phyloP scores from a whole-genome alignment of 2,888 invertebrate genomes.

The Tryphoninae sp. region DNA sequence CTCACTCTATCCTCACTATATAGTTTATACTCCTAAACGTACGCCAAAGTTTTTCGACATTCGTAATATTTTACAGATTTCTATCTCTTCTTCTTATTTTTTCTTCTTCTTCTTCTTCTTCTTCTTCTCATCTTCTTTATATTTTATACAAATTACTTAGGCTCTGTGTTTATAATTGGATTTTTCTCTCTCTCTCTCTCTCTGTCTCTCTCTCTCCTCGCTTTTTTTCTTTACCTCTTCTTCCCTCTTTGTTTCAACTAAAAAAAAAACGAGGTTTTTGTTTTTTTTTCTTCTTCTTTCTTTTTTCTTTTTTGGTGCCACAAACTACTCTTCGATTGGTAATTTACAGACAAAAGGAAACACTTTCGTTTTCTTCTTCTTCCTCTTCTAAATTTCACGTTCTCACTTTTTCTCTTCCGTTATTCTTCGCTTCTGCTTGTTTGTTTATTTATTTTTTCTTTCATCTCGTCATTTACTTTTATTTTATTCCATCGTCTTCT shows the following conservation, averaged over 20 bases:
- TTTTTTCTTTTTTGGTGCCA: constrained; percentile 11
- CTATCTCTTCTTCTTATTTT: constrained; percentile 37
- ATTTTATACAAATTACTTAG: constrained; percentile 75
- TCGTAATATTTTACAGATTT: constrained; percentile 62
- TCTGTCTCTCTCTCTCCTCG: constrained; percentile 19
- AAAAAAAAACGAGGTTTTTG: neutral
- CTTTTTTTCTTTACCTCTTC: neutral
- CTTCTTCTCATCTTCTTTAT: constrained; percentile 58
- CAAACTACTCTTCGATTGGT: constrained; percentile 49
- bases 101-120: no score
- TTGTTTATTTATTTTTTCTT: neutral
- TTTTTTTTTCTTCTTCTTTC: no score
- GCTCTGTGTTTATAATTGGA: constrained; percentile 64
- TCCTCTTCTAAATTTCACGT: neutral
- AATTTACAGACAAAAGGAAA: constrained; percentile 48
- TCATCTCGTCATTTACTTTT: neutral
- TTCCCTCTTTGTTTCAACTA: neutral
- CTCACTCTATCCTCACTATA: constrained; percentile 29
- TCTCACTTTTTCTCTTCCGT: neutral
- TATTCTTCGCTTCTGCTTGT: neutral
- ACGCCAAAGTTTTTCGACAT: constrained; percentile 53
- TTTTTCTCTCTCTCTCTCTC: constrained; percentile 25
- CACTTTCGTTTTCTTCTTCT: neutral
- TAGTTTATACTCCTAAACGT: constrained; percentile 40
- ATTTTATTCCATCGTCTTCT: constrained; percentile 17